Conservation (phyloP, 2,113 vertebrate species). For the Nipponia nippon region DNA sequence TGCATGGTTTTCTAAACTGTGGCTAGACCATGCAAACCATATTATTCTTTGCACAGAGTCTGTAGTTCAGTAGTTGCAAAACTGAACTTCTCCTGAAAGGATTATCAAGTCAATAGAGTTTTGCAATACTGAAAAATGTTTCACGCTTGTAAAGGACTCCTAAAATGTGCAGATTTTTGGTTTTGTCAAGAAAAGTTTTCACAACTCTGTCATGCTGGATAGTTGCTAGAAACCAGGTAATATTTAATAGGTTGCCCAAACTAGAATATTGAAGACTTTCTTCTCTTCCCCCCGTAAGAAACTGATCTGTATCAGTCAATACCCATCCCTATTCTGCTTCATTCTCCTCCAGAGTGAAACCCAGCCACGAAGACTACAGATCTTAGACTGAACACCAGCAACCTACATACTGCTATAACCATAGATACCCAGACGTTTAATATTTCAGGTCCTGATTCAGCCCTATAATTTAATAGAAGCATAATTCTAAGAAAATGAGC, state of each 20-base stretch:
- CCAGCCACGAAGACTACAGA: neutral
- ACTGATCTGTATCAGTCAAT: neutral
- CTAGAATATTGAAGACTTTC: neutral
- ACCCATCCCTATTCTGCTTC: neutral
- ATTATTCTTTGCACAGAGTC: neutral
- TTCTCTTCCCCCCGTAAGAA: neutral
- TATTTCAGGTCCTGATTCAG: neutral
- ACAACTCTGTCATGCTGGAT: neutral
- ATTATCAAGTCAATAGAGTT: neutral
- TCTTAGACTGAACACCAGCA: neutral
- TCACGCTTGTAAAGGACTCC: neutral
- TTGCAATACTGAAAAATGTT: neutral
- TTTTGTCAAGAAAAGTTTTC: neutral
- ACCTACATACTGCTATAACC: neutral
- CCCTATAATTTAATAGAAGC: neutral
- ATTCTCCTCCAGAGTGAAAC: neutral
- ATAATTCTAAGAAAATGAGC: neutral
- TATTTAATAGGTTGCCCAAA: neutral
- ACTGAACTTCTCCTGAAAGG: neutral
- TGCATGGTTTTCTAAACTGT: neutral
- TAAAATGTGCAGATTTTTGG: neutral
- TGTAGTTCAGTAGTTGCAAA: neutral
- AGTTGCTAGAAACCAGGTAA: neutral
- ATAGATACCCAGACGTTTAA: neutral
- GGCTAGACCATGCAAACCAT: neutral